These are phyloP conservation scores for Phoxinus dragarum DNA, from an alignment of 2,797 vertebrate genomes.

Conservation along the genomic window DNA sequence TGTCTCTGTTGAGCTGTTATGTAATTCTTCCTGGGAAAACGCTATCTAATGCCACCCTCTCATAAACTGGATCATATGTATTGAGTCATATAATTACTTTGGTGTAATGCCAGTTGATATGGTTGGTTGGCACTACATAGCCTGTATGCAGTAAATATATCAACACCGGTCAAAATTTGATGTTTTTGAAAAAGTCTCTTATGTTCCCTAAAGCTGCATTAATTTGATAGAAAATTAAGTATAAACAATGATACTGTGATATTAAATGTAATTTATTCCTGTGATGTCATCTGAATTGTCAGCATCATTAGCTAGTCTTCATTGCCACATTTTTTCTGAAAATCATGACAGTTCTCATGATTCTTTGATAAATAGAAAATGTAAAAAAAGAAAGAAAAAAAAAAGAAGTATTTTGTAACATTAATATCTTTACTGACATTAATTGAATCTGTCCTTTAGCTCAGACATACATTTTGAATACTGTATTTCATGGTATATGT, in stretches of 20 bases:
- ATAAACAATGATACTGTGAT: neutral
- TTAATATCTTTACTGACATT: neutral
- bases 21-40: slow-evolving; percentile 36
- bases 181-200: neutral
- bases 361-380: neutral
- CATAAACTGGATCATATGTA: neutral
- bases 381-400: too few species aligned
- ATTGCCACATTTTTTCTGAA: neutral
- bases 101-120: neutral
- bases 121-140: neutral
- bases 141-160: slow-evolving; percentile 3
- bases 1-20: slow-evolving; percentile 22
- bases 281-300: neutral
- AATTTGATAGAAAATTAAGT: neutral
- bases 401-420: neutral
- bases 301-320: neutral
- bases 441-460: neutral
- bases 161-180: neutral
- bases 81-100: slow-evolving; percentile 21
- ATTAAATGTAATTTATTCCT: neutral
- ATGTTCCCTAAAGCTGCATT: neutral
- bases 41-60: slow-evolving; percentile 19
- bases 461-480: neutral
- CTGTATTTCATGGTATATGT: neutral
- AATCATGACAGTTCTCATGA: too few species aligned